A percentile compares a stretch with the other conserved stretches of the same genome.
Conservation (phyloP, 2,797 vertebrate species). For the Heterohyrax brucei region DNA sequence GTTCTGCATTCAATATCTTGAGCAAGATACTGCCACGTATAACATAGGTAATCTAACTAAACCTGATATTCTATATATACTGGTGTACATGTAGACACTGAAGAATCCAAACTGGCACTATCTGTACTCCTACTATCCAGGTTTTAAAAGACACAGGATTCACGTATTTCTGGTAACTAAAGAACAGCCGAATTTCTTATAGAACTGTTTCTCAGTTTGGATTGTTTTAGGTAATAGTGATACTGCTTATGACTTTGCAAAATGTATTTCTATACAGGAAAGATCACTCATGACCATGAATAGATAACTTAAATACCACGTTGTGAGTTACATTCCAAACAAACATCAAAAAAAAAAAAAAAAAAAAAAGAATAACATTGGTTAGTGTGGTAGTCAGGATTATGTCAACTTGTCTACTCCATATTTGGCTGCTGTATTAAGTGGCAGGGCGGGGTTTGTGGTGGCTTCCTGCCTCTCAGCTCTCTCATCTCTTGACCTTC, state of each 20-base stretch:
- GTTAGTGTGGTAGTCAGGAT: too few species aligned
- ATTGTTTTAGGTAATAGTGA: constrained; percentile 52
- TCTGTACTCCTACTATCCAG: not conserved
- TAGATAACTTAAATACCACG: constrained; percentile 36
- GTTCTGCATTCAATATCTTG: not conserved
- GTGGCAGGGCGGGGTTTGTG: too few species aligned
- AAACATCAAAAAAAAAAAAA: constrained; percentile 14
- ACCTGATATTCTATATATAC: not conserved
- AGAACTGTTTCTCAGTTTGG: not conserved
- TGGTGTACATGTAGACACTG: not conserved
- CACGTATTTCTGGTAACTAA: constrained; percentile 50
- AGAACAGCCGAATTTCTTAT: constrained; percentile 35
- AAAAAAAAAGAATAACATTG: too few species aligned
- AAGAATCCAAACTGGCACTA: not conserved
- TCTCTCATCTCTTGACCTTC: too few species aligned
- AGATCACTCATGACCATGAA: constrained; percentile 57
- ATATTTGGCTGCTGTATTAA: too few species aligned
- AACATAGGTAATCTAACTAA: constrained; percentile 27
- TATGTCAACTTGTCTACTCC: too few species aligned
- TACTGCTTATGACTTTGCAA: constrained; percentile 33
- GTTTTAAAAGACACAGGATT: not conserved
- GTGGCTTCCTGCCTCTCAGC: too few species aligned
- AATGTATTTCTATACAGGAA: constrained; percentile 35
- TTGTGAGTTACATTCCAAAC: not conserved
- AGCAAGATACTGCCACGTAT: not conserved